A percentile compares a stretch with the other conserved stretches of the same genome.
phyloP scores from a whole-genome alignment of 2,888 invertebrate genomes.

The Oscheius sp. region DNA sequence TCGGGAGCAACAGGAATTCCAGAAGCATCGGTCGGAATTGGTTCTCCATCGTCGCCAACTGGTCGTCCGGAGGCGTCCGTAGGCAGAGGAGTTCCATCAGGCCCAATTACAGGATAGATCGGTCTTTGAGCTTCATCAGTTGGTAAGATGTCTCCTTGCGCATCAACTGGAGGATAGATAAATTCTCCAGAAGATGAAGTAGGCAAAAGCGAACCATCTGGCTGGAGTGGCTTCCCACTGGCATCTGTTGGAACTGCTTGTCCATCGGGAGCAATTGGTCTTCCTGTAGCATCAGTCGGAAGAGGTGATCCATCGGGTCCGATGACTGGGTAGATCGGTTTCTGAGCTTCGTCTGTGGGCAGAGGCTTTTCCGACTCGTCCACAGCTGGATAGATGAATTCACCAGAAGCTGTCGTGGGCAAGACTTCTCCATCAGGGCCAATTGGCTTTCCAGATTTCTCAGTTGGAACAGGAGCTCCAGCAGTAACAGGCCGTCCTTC shows the following conservation, averaged over 20 bases:
- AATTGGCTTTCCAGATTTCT: conserved; percentile 36
- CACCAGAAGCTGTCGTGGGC: conserved; percentile 45
- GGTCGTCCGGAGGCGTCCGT: conserved; percentile 29
- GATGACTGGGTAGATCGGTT: conserved; percentile 35
- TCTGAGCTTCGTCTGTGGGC: conserved; percentile 27
- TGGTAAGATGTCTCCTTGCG: conserved; percentile 37
- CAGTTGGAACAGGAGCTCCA: conserved; percentile 31
- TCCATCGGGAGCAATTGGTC: conserved; percentile 35
- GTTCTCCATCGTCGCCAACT: conserved; percentile 38
- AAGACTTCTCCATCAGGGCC: conserved; percentile 52
- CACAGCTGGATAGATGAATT: conserved; percentile 35
- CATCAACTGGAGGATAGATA: conserved; percentile 29
- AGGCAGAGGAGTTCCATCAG: conserved; percentile 42
- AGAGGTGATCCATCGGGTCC: conserved; percentile 51
- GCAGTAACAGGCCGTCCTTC: conserved; percentile 38
- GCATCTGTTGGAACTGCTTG: conserved; percentile 35
- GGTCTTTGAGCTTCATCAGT: conserved; percentile 22
- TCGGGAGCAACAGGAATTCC: conserved; percentile 37
- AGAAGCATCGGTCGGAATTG: conserved; percentile 31
- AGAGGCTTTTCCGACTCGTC: conserved; percentile 44
- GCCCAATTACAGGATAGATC: conserved; percentile 33
- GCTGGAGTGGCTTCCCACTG: conserved; percentile 25
- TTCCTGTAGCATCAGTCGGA: conserved; percentile 36
- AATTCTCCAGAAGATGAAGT: conserved; percentile 46
- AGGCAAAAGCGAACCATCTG: conserved; percentile 48